Evolutionary conservation across 2,113 vertebrate genomes (phyloP).

Genomic region (Poecile atricapillus): DNA sequence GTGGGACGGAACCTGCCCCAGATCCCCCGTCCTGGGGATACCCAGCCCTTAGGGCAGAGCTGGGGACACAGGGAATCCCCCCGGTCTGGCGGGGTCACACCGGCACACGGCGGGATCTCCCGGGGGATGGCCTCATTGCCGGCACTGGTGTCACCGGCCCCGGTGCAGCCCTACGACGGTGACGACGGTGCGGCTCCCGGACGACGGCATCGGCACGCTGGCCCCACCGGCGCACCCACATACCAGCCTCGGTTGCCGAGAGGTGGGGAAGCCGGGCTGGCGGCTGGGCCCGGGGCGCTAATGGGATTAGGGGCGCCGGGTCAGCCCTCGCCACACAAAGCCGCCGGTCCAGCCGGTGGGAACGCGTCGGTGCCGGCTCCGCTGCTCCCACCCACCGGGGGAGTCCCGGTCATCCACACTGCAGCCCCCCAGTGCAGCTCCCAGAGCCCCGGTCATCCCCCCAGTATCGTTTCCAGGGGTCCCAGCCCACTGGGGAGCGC

Average conservation of each 20-base stretch:
- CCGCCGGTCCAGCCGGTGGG: background rate
- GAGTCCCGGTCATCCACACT: background rate
- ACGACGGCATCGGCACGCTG: constrained; percentile 27
- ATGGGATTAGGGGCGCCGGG: constrained; percentile 63
- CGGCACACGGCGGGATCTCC: rapidly evolving
- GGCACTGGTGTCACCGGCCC: background rate
- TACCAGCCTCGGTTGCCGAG: constrained; percentile 70
- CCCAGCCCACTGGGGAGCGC: background rate
- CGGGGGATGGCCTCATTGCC: rapidly evolving
- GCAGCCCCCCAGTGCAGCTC: background rate
- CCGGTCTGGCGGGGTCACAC: rapidly evolving
- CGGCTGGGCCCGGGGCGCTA: constrained; percentile 23
- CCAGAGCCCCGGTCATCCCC: background rate
- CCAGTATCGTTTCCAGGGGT: rapidly evolving
- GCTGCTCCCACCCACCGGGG: background rate
- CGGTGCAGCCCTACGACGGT: background rate
- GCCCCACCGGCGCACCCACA: constrained; percentile 39
- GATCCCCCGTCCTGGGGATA: background rate
- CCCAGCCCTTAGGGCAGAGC: background rate
- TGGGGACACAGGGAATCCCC: background rate
- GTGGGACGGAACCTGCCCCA: background rate
- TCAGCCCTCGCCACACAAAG: constrained; percentile 45
- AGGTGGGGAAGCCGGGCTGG: constrained; percentile 54
- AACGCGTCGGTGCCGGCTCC: background rate
- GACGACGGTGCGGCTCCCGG: background rate